phyloP scores from a whole-genome alignment of 2,113 vertebrate genomes.

The Neotoma lepida region DNA sequence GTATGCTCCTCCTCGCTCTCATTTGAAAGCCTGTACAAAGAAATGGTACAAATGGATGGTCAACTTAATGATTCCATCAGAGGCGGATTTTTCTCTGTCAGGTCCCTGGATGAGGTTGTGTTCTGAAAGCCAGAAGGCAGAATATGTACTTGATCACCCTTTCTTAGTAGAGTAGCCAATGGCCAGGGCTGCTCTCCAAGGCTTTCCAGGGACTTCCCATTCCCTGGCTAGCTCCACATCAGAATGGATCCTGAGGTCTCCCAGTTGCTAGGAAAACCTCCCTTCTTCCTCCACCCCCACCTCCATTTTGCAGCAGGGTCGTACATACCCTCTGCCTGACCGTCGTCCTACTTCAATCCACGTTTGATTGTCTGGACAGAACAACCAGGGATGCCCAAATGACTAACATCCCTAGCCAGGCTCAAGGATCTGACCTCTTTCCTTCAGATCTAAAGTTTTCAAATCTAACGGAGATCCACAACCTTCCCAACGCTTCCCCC shows the following conservation, averaged over 20 bases:
- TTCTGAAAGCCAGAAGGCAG: constrained; percentile 57
- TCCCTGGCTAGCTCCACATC: background rate
- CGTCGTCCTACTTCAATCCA: background rate
- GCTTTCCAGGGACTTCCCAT: background rate
- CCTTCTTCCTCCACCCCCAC: background rate
- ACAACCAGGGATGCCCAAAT: background rate
- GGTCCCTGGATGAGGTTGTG: constrained; percentile 14
- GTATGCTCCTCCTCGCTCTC: background rate
- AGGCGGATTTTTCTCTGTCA: constrained; percentile 65
- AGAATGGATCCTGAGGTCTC: background rate
- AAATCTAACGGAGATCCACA: background rate
- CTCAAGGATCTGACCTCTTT: background rate
- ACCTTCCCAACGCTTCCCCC: background rate
- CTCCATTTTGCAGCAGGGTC: background rate
- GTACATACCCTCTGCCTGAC: background rate
- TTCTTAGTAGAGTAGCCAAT: background rate
- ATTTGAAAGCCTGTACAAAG: constrained; percentile 67
- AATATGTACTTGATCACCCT: background rate
- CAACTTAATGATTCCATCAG: constrained; percentile 71
- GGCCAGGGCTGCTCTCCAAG: background rate
- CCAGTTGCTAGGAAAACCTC: background rate
- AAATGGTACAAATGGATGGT: constrained; percentile 69
- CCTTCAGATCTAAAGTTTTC: background rate
- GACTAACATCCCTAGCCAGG: background rate
- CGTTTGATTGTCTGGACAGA: background rate